These are phyloP conservation scores for Trematomus bernacchii DNA, from an alignment of 2,797 vertebrate species.

Conservation along the genomic window DNA sequence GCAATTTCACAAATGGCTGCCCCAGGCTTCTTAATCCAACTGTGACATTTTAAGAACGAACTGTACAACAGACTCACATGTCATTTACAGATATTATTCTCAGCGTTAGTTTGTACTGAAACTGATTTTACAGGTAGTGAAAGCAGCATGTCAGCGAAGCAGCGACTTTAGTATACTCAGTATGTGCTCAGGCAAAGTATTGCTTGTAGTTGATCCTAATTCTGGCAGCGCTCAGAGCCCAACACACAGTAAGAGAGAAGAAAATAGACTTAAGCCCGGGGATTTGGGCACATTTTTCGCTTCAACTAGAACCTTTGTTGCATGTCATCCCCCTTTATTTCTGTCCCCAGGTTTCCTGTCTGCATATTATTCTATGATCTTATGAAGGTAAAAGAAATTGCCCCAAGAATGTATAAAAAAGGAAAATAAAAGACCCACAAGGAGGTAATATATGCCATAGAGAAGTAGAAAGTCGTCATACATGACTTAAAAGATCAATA, in stretches of 20 bases:
- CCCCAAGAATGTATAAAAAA: neutral
- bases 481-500: neutral
- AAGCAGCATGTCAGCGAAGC: slow-evolving; percentile 8
- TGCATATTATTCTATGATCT: neutral
- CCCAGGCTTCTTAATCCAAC: neutral
- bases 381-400: neutral
- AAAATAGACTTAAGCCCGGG: slow-evolving; percentile 23
- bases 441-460: neutral
- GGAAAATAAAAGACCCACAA: neutral
- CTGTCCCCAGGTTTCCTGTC: neutral
- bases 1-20: slow-evolving; percentile 24
- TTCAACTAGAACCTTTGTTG: slow-evolving; percentile 21
- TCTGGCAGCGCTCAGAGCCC: neutral
- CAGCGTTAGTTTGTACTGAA: neutral
- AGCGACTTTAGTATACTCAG: neutral
- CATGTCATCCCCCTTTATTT: slow-evolving; percentile 8
- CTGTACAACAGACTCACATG: neutral
- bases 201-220: neutral
- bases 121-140: neutral
- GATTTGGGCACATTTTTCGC: slow-evolving; percentile 19
- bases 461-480: neutral
- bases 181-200: neutral
- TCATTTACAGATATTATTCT: neutral
- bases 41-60: slow-evolving; percentile 29
- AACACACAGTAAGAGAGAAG: slow-evolving; percentile 20